Evolutionary conservation across 2,113 vertebrate species (phyloP).

Genomic region (Seriola dumerili): DNA sequence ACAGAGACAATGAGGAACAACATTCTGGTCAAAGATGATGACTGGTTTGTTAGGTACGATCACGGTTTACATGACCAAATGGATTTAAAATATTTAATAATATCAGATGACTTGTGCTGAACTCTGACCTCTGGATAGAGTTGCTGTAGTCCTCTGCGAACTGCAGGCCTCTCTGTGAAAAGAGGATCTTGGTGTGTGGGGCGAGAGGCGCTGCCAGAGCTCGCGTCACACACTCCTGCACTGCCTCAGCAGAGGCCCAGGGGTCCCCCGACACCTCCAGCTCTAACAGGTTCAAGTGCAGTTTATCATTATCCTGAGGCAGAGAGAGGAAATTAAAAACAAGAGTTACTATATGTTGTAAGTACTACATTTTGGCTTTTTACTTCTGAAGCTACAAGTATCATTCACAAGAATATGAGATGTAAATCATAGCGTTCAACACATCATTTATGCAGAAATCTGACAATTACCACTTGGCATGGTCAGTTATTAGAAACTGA

Average conservation of each 20-base stretch:
- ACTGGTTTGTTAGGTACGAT: neutral
- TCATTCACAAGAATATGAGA: neutral
- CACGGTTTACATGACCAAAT: neutral
- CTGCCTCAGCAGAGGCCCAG: conserved; percentile 80
- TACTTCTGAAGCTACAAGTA: neutral
- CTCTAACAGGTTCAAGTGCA: conserved; percentile 89
- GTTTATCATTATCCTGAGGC: conserved; percentile 85
- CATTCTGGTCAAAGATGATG: neutral
- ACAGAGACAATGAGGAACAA: neutral
- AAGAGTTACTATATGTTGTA: neutral
- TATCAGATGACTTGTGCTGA: neutral
- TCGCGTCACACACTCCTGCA: conserved; percentile 87
- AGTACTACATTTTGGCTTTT: neutral
- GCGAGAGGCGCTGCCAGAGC: conserved; percentile 86
- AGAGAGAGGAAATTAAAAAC: neutral
- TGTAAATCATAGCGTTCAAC: neutral
- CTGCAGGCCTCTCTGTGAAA: conserved; percentile 89
- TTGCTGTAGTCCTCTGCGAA: conserved; percentile 88
- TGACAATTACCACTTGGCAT: no score
- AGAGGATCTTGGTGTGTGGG: conserved; percentile 84
- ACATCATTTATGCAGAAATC: no score
- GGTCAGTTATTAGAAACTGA: no score
- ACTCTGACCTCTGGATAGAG: conserved; percentile 84
- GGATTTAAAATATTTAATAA: neutral
- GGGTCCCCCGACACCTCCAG: conserved; percentile 85